Base-by-base conservation (phyloP, 2,888 invertebrate genomes). In the Lepidonotus clava region DNA sequence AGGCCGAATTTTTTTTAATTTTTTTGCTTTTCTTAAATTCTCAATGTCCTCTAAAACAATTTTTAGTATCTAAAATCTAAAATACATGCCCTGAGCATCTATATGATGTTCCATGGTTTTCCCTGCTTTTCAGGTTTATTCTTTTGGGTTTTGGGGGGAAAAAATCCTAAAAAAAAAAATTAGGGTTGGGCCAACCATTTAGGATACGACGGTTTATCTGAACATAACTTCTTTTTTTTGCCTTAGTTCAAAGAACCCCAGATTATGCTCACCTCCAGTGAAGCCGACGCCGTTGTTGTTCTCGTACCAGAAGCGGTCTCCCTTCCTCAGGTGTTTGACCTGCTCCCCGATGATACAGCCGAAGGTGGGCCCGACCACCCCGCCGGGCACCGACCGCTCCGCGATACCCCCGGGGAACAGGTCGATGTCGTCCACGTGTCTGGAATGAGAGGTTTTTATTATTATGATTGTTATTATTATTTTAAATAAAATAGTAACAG, bases 271-370 rank as follows among this genome's bases (percentile, higher is more conserved):
- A 87, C 90, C 88, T 80, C 61, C 14, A 76, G 89, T 83, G 85
- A 88, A 89, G 0, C 85, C 86, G 11, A 18, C 8, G 14, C 46
- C 53, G 24, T 85, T 86, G 2, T 86, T 56, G 51, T 96, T 96
- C 94, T 98, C 98, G 92, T 98, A 98, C 97, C 98, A 98, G 95
- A 96, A 97, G 76, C 98, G 95, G 94, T 98, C 98, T 0, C 97
- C 98, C 61, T 95, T 93, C 95, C 97, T 97, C 36, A 97, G 93
- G 80, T 97, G 95, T 24, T 96, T 94, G 94, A 98, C 98, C 95
- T 98, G 98, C 94, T 97, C 97, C 0, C 96, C 95, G 76, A 98
- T 95, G 88, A 98, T 95, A 92, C 98, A 98, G 28, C 96, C 96
- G 85, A 98, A 96, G 0, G 98, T 96, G 0, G 98, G 97, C 0